A percentile compares a stretch with the other conserved stretches of the same genome.
Evolutionary conservation across 92 coral and sea anemone species (phyloP).

Genomic region (Porites lobata): DNA sequence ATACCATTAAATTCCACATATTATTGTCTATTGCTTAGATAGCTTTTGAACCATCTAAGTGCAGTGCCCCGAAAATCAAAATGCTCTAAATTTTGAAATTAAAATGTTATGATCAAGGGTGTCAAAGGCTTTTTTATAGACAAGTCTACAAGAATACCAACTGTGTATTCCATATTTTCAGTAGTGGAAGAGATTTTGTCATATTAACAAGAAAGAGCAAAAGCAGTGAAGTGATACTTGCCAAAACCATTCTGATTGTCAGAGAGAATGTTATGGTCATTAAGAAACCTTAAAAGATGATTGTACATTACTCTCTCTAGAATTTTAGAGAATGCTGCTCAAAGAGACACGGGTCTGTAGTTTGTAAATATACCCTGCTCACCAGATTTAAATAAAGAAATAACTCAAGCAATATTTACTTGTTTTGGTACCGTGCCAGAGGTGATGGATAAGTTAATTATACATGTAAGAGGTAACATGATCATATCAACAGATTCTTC

Average conservation of each 20-base stretch:
- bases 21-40: conserved; percentile 27
- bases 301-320: neutral
- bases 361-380: conserved; percentile 19
- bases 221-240: conserved; percentile 37
- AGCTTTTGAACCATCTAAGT: conserved; percentile 40
- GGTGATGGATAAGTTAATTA: conserved; percentile 38
- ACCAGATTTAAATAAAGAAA: conserved; percentile 38
- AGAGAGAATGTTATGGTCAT: conserved; percentile 16
- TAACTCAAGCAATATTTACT: conserved; percentile 37
- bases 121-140: conserved; percentile 32
- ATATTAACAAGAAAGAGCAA: conserved; percentile 18
- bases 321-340: neutral
- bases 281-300: neutral
- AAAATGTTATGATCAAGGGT: conserved; percentile 39
- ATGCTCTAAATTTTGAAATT: conserved; percentile 12
- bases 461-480: neutral
- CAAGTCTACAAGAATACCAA: conserved; percentile 36
- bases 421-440: conserved; percentile 24
- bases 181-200: conserved; percentile 33
- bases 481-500: conserved; percentile 30
- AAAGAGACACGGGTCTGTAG: conserved; percentile 11
- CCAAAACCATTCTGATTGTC: conserved; percentile 41
- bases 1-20: conserved; percentile 37
- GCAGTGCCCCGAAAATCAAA: conserved; percentile 35
- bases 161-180: conserved; percentile 36